These are phyloP conservation scores for Cyphomyrmex costatus DNA, from an alignment of 1,140 invertebrate species.

Conservation along the genomic window DNA sequence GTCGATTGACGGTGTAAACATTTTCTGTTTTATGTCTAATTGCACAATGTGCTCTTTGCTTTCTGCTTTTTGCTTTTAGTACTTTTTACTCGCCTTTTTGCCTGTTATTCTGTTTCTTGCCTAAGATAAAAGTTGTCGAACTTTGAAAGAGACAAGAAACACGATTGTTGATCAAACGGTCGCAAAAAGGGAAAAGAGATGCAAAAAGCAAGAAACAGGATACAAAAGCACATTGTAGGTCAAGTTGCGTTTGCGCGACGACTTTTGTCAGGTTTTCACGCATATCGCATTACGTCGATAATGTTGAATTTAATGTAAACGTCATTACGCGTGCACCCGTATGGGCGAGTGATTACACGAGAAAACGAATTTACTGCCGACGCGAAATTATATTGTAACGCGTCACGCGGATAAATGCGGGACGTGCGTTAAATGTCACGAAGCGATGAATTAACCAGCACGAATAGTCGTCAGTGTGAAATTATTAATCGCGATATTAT, in stretches of 20 bases:
- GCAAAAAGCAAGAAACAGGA: no score
- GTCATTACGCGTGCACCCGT: neutral
- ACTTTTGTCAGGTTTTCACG: neutral
- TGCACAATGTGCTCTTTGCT: no score
- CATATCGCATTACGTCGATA: slow-evolving; percentile 32
- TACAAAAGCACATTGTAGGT: no score
- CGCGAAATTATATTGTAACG: slow-evolving; percentile 47
- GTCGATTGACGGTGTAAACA: neutral
- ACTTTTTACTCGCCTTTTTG: no score
- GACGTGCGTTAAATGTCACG: slow-evolving; percentile 29
- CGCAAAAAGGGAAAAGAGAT: no score
- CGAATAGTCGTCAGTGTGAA: slow-evolving; percentile 30
- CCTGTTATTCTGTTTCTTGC: no score
- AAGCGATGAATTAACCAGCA: slow-evolving; percentile 47
- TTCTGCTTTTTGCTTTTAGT: no score
- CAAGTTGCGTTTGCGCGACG: neutral
- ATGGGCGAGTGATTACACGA: slow-evolving; percentile 30
- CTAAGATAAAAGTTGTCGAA: no score
- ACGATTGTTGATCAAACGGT: no score
- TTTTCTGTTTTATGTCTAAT: no score
- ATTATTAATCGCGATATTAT: slow-evolving; percentile 60
- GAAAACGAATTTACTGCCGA: slow-evolving; percentile 36
- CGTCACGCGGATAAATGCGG: slow-evolving; percentile 30
- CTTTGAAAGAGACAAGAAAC: no score
- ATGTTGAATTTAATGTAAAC: slow-evolving; percentile 48